Evolutionary conservation across 2,113 vertebrate genomes (phyloP), one percentile per base, ranked within the genome.

Genomic region (Pseudorectes ferrugineus): DNA sequence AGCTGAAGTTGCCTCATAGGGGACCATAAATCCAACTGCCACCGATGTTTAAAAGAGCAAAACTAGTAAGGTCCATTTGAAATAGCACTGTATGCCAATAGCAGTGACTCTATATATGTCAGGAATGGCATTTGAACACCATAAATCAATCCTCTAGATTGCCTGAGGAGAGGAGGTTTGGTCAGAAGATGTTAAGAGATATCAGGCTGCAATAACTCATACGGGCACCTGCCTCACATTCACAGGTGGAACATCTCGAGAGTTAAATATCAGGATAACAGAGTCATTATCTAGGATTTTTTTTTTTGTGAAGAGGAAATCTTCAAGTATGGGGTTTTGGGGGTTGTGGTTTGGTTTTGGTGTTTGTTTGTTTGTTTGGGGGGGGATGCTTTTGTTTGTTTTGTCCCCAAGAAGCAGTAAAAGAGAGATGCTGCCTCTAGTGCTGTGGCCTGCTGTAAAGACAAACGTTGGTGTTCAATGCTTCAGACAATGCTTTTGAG

Each of bases 401-500:
- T 51, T 21, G 5, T 77, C 17, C 43, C 36, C 20, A 20, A 33
- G 46, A 45, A 74, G 51, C 28, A 65, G 31, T 29, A 24, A 62
- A 85, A 43, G 19, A 70, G 49, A 85, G 10, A 66, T 48, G 46
- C 43, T 74, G 51, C 51, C 70, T 66, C 46, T 70, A 25, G 36
- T 38, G 2, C 40, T 83, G 54, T 71, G 31, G 10, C 8, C 35
- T 59, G 33, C 43, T 74, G 29, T 40, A 35, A 82, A 90, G 85
- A 33, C 9, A 3, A 5, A 1, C 0, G 0, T 31, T 75, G 59
- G 25, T 75, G 36, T 38, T 68, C 45, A 49, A 0, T 31, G 70
- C 57, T 79, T 55, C 66, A 52, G 36, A 38, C 11, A 3, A 48
- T 0, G 4, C 36, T 66, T 91, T 68, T 42, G 55, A 88, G 29